These are phyloP conservation scores for Sphecodes monilicornis DNA, from an alignment of 2,888 invertebrate genomes.

Conservation along the genomic window DNA sequence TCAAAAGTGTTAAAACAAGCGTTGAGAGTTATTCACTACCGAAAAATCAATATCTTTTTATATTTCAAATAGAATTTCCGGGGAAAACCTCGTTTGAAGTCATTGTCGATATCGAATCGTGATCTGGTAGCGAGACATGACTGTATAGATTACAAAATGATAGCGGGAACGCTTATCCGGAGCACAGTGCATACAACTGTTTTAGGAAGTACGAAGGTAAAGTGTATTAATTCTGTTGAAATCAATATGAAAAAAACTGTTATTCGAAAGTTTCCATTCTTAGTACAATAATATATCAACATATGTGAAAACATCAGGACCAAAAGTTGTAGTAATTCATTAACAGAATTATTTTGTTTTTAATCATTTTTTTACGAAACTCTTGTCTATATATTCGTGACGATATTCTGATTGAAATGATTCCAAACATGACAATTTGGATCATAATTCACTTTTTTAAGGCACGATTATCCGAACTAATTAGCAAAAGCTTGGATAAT, in stretches of 20 bases:
- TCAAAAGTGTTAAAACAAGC: slow-evolving; percentile 3
- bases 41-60: background rate
- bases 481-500: background rate
- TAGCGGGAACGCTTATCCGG: background rate
- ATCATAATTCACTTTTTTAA: background rate
- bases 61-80: background rate
- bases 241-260: background rate
- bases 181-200: background rate
- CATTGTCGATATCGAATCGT: background rate
- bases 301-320: background rate
- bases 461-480: background rate
- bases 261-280: background rate
- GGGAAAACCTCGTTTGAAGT: background rate
- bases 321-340: background rate
- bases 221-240: background rate
- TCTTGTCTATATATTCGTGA: background rate
- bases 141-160: background rate
- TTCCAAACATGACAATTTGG: background rate
- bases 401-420: no score
- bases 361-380: background rate
- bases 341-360: background rate
- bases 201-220: background rate
- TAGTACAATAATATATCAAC: background rate
- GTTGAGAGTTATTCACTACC: background rate
- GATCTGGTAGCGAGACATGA: background rate